Conservation (phyloP, 2,888 invertebrate species). For the Oxystoma pomonae region DNA sequence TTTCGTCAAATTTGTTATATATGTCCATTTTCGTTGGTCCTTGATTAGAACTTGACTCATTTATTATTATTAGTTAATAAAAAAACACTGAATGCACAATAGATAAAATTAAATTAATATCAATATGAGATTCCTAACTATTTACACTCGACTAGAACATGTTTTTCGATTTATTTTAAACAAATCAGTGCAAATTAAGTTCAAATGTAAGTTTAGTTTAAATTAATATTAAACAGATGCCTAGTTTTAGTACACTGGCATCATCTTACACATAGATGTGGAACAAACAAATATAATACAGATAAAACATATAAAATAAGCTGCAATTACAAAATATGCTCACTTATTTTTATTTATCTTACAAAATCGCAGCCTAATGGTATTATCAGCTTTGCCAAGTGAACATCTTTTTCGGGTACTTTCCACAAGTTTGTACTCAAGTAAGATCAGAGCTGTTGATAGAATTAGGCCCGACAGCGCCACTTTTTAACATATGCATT, state of each 20-base stretch:
- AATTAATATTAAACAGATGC: conserved; percentile 8
- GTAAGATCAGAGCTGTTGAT: background rate
- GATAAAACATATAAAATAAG: too few relatives aligned
- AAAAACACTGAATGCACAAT: conserved; percentile 43
- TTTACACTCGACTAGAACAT: conserved; percentile 46
- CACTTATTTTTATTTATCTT: background rate
- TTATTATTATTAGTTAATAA: conserved; percentile 41
- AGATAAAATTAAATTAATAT: conserved; percentile 42
- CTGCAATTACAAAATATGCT: background rate
- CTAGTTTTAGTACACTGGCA: background rate
- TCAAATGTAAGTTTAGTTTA: background rate
- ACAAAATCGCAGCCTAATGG: background rate
- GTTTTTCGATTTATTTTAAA: conserved; percentile 31
- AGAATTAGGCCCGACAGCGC: background rate
- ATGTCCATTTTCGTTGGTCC: too few relatives aligned
- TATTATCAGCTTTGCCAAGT: background rate
- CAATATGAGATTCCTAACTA: conserved; percentile 41
- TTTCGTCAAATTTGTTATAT: too few relatives aligned
- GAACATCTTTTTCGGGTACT: background rate
- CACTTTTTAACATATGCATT: background rate
- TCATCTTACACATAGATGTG: background rate
- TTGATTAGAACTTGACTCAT: too few relatives aligned
- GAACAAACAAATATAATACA: background rate
- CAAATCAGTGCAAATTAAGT: conserved; percentile 26
- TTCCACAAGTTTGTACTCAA: background rate